Conservation (phyloP, 2,797 vertebrate species). For the Meda fulgida region DNA sequence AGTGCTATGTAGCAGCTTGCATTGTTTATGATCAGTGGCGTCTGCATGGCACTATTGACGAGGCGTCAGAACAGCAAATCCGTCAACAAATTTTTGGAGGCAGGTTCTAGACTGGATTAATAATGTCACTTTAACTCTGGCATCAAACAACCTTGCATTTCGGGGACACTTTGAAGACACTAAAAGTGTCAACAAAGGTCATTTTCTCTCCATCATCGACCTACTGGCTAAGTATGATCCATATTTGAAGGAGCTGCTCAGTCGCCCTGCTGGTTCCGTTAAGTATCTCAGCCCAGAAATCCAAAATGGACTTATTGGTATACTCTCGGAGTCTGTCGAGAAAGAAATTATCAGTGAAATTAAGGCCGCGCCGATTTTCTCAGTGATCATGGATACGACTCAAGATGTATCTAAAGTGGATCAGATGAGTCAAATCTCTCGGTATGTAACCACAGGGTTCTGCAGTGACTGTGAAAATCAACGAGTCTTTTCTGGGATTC, state of each 20-base stretch:
- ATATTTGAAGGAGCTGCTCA: neutral
- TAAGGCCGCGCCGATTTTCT: neutral
- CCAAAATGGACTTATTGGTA: neutral
- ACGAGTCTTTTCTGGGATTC: slow-evolving; percentile 46
- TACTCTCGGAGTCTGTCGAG: neutral
- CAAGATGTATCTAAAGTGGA: slow-evolving; percentile 45
- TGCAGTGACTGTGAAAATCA: slow-evolving; percentile 28
- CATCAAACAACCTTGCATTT: neutral
- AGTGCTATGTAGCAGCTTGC: no score
- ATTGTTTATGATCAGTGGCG: no score
- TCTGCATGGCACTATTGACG: no score
- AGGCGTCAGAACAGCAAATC: no score
- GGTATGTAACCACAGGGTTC: slow-evolving; percentile 27
- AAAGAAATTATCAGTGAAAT: neutral
- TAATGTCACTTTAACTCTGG: no score
- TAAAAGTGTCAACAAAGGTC: neutral
- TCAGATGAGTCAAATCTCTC: slow-evolving; percentile 47
- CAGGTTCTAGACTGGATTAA: no score
- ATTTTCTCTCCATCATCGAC: neutral
- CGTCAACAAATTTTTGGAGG: no score
- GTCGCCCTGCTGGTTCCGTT: neutral
- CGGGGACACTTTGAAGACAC: neutral
- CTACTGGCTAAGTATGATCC: neutral
- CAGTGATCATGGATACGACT: slow-evolving; percentile 7
- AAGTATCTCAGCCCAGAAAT: neutral